These are phyloP conservation scores for Ochropleura leucogaster DNA, from an alignment of 2,888 invertebrate genomes.

Conservation along the genomic window DNA sequence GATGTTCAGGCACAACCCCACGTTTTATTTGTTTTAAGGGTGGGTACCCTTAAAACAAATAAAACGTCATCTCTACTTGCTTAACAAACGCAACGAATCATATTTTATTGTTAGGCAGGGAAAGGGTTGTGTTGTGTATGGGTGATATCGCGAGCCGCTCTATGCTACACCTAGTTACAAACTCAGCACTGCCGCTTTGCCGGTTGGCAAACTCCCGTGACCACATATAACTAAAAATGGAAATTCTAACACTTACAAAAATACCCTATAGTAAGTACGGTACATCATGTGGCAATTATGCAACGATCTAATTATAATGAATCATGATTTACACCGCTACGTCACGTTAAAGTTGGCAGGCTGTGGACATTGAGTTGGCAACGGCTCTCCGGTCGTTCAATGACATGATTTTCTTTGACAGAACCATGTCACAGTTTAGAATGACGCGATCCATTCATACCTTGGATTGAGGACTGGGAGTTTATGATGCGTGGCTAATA, in stretches of 20 bases:
- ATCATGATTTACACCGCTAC: constrained; percentile 67
- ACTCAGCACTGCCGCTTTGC: not conserved
- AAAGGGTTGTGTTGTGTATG: not conserved
- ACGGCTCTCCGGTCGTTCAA: constrained; percentile 73
- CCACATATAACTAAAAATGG: constrained; percentile 32
- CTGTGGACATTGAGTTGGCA: constrained; percentile 69
- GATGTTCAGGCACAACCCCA: too few relatives aligned
- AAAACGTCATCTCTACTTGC: too few relatives aligned
- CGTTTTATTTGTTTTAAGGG: too few relatives aligned
- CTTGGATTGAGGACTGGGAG: constrained; percentile 49
- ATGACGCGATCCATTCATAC: constrained; percentile 84
- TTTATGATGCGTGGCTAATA: not conserved
- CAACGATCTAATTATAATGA: constrained; percentile 71
- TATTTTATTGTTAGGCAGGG: not conserved
- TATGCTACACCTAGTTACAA: not conserved
- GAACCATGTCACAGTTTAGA: constrained; percentile 61
- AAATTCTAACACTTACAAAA: constrained; percentile 33
- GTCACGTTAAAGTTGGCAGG: constrained; percentile 58
- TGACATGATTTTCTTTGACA: constrained; percentile 76
- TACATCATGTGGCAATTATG: constrained; percentile 67
- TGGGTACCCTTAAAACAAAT: too few relatives aligned
- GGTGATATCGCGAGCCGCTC: too few relatives aligned
- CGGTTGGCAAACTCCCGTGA: constrained; percentile 28
- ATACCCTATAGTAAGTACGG: constrained; percentile 40
- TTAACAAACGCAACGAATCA: not conserved